phyloP scores from a whole-genome alignment of 2,888 invertebrate species.

The Caenorhabditis panamensis region DNA sequence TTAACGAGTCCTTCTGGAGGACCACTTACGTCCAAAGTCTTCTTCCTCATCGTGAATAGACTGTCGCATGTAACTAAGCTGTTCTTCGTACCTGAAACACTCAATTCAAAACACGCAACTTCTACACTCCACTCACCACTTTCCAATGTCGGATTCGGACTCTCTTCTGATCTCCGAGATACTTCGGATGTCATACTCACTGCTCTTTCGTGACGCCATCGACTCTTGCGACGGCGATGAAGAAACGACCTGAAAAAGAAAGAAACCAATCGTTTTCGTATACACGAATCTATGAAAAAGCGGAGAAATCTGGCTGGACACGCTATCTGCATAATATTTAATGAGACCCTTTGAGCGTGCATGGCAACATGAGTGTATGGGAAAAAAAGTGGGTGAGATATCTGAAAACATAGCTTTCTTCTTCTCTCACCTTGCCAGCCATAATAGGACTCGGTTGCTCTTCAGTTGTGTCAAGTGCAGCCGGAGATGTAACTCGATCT shows the following conservation, averaged over 20 bases:
- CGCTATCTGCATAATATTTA: slow-evolving; percentile 54
- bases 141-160: slow-evolving; percentile 52
- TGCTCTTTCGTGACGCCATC: slow-evolving; percentile 54
- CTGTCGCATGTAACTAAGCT: slow-evolving; percentile 71
- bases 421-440: slow-evolving; percentile 51
- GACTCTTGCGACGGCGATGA: slow-evolving; percentile 42
- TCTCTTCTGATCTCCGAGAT: slow-evolving; percentile 54
- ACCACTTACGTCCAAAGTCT: slow-evolving; percentile 34
- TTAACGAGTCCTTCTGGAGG: not conserved
- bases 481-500: slow-evolving; percentile 57
- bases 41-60: slow-evolving; percentile 70
- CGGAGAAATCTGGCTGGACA: slow-evolving; percentile 47
- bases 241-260: slow-evolving; percentile 19
- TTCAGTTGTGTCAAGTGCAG: slow-evolving; percentile 59
- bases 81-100: slow-evolving; percentile 69
- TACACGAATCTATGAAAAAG: slow-evolving; percentile 17
- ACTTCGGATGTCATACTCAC: slow-evolving; percentile 59
- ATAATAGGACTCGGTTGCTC: slow-evolving; percentile 48
- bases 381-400: slow-evolving; percentile 19
- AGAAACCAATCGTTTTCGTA: not conserved
- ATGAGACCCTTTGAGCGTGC: slow-evolving; percentile 32
- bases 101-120: not conserved
- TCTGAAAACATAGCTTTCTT: slow-evolving; percentile 11
- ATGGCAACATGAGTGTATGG: slow-evolving; percentile 37
- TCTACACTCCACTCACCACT: slow-evolving; percentile 40